Conservation (phyloP, 2,113 vertebrate species). For the Coturnix japonica region DNA sequence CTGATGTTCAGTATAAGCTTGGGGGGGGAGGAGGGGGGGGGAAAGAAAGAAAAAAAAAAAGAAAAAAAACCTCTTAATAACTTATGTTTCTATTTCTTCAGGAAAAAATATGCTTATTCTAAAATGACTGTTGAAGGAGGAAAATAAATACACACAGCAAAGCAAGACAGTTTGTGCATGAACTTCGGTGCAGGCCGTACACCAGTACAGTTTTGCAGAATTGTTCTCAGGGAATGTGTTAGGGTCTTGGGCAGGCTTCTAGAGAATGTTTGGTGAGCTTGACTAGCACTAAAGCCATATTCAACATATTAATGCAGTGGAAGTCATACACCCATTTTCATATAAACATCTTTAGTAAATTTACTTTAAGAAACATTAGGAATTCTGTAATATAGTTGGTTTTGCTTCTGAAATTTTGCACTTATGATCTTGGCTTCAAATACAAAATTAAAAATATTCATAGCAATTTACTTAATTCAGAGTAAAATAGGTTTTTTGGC, state of each 20-base stretch:
- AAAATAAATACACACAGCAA: background rate
- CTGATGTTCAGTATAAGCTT: background rate
- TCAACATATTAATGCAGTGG: background rate
- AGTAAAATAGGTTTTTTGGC: background rate
- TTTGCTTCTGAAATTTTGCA: background rate
- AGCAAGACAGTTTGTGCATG: background rate
- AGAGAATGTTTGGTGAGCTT: background rate
- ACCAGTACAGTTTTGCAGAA: background rate
- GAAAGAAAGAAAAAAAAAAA: no score
- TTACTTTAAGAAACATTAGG: background rate
- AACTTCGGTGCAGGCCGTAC: background rate
- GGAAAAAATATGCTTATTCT: background rate
- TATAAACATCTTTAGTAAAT: background rate
- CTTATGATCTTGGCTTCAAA: background rate
- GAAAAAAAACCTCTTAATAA: no score
- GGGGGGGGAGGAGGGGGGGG: no score
- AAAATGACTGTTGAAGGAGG: background rate
- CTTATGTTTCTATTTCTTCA: background rate
- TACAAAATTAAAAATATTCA: background rate
- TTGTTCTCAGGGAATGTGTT: background rate
- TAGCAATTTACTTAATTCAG: constrained; percentile 7
- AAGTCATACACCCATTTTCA: background rate
- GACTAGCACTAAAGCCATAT: background rate
- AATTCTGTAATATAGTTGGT: background rate
- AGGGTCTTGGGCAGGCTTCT: background rate